Conservation (phyloP, 2,888 invertebrate species). For the Cerceris rybyensis region DNA sequence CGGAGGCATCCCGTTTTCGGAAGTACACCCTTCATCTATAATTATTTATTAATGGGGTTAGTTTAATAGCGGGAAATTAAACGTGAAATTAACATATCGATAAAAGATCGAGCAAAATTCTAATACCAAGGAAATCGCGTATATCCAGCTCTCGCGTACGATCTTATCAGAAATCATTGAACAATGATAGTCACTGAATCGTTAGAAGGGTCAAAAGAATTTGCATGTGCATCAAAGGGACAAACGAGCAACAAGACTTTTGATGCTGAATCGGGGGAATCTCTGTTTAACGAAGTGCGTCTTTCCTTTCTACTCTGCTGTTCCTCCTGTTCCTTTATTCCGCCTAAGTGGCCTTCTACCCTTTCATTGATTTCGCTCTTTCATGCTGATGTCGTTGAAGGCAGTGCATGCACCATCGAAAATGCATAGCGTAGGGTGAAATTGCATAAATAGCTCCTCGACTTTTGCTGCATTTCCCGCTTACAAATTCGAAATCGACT, state of each 20-base stretch:
- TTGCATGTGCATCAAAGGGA: constrained; percentile 30
- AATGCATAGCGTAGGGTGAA: constrained; percentile 1
- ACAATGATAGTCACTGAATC: constrained; percentile 7
- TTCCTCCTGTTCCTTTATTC: constrained; percentile 32
- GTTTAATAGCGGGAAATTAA: too few relatives aligned
- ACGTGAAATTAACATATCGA: too few relatives aligned
- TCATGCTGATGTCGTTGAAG: constrained; percentile 6
- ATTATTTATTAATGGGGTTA: too few relatives aligned
- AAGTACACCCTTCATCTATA: too few relatives aligned
- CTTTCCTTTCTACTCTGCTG: constrained; percentile 16
- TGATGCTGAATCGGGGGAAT: constrained; percentile 43
- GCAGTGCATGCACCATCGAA: constrained; percentile 19
- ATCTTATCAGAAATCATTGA: too few relatives aligned
- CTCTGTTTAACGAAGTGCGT: constrained; percentile 32
- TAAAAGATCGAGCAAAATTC: too few relatives aligned
- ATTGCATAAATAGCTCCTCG: background rate
- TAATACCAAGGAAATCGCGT: too few relatives aligned
- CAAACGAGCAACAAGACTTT: constrained; percentile 50
- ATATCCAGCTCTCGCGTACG: too few relatives aligned
- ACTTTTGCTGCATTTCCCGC: background rate
- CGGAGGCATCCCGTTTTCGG: too few relatives aligned
- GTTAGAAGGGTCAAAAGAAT: constrained; percentile 13
- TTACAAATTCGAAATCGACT: background rate
- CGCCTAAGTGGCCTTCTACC: constrained; percentile 32
- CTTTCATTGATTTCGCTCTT: constrained; percentile 32